Evolutionary conservation across 2,888 invertebrate species (phyloP).

Genomic region (Euzetes globulus): DNA sequence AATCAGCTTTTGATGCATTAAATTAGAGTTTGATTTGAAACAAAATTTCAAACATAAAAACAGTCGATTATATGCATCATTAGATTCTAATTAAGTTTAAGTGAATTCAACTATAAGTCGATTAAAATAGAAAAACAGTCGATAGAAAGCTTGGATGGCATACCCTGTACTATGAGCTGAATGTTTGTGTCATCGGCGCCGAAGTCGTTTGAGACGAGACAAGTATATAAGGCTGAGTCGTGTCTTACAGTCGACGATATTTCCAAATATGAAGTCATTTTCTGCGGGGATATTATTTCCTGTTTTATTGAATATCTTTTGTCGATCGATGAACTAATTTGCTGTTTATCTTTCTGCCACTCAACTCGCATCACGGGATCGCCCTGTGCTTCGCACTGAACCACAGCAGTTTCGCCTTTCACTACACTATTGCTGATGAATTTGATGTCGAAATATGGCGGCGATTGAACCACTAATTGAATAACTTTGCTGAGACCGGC

Average conservation of each 20-base stretch:
- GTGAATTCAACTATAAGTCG: neutral
- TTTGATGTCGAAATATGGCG: slow-evolving; percentile 36
- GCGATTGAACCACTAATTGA: slow-evolving; percentile 33
- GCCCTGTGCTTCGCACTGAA: slow-evolving; percentile 36
- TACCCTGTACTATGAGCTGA: slow-evolving; percentile 69
- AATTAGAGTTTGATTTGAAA: slow-evolving; percentile 1
- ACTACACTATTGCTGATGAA: slow-evolving; percentile 39
- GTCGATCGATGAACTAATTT: slow-evolving; percentile 30
- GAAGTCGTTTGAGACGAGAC: slow-evolving; percentile 69
- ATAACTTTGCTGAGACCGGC: slow-evolving; percentile 40
- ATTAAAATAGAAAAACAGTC: neutral
- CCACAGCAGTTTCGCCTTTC: slow-evolving; percentile 29
- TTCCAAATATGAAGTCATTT: slow-evolving; percentile 32
- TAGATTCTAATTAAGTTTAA: slow-evolving; percentile 6
- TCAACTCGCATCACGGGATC: slow-evolving; percentile 34
- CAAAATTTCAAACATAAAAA: slow-evolving; percentile 11
- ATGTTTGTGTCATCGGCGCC: slow-evolving; percentile 85
- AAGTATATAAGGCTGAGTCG: slow-evolving; percentile 54
- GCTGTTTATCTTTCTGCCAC: slow-evolving; percentile 37
- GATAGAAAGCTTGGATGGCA: neutral
- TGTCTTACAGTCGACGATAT: slow-evolving; percentile 30
- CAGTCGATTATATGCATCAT: neutral
- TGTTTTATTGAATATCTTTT: slow-evolving; percentile 35
- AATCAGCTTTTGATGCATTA: neutral
- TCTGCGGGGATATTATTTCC: slow-evolving; percentile 31